Base-by-base conservation (phyloP, 2,888 invertebrate species). In the Phortica magna region DNA sequence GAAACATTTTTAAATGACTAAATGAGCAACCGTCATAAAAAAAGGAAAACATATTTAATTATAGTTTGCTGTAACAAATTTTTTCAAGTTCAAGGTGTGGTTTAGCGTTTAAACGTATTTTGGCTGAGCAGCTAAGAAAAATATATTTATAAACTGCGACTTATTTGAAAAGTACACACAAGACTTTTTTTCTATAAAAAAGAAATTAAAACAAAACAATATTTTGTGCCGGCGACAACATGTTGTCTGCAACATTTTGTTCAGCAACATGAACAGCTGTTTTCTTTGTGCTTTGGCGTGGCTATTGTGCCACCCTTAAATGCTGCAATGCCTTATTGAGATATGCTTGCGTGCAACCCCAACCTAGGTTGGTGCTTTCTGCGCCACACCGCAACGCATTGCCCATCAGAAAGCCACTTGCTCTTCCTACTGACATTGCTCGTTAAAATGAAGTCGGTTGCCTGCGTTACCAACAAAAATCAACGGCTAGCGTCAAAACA, bases 41-140 rank as follows among this genome's bases (percentile, higher is more conserved):
- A 57, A 6, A 57, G 31, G 48, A 82, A 78, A 79, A 72, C 77
- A 17, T 80, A 80, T 82, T 80, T 79, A 83, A 82, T 79, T 78
- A 75, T 82, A 81, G 65, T 80, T 83, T 65, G 80, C 78, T 12
- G 76, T 55, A 59, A 59, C 55, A 61, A 76, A 78, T 76, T 75
- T 78, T 73, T 77, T 77, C 79, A 84, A 84, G 88, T 88, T 85
- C 83, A 86, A 82, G 84, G 83, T 79, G 76, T 82, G 31, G 67
- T 2, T n/a, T n/a, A 71, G 5, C 31, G 17, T n/a, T 68, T 42
- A 7, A 42, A 39, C 6, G 22, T 14, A 12, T 0, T 72, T 57
- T 39, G 1, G n/a, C 9, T 14, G 59, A 61, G 7, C 19, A 19
- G 53, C 48, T 48, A 5, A 48, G 48, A 5, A 48, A 48, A 48